Evolutionary conservation across 2,113 vertebrate genomes (phyloP).

Genomic region (Saguinus midas): DNA sequence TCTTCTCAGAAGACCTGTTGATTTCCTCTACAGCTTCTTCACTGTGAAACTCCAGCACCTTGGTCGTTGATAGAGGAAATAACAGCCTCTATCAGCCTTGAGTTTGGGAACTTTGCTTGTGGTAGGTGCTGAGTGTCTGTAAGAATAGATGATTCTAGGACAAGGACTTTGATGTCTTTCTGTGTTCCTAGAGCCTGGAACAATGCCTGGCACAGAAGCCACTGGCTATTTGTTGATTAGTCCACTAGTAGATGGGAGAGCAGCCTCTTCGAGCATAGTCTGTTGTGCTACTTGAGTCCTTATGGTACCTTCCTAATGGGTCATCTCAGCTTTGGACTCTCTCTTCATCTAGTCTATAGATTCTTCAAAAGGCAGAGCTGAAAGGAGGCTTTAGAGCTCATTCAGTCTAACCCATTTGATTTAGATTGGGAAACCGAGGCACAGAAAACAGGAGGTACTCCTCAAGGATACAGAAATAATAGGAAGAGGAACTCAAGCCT

Average conservation of each 20-base stretch:
- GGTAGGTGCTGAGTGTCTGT: neutral
- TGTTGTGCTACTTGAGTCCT: neutral
- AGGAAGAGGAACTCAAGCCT: neutral
- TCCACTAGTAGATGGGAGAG: neutral
- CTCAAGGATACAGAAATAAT: neutral
- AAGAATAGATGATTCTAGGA: neutral
- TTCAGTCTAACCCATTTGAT: neutral
- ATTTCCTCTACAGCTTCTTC: neutral
- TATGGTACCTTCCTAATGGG: neutral
- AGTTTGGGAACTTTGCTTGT: slow-evolving; percentile 19
- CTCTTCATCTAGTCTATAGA: neutral
- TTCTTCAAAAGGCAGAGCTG: neutral
- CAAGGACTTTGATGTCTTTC: neutral
- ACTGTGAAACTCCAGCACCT: neutral
- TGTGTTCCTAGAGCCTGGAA: neutral
- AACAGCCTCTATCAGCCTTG: neutral
- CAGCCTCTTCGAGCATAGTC: neutral
- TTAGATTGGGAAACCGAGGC: neutral
- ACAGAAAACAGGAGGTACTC: neutral
- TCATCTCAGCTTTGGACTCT: neutral
- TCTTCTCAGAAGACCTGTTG: neutral
- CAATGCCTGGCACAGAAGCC: neutral
- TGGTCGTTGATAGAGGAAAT: neutral
- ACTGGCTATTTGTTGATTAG: neutral
- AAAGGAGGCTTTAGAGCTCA: neutral